phyloP scores from a whole-genome alignment of 2,113 vertebrate genomes.

The Chascanopsetta lugubris region DNA sequence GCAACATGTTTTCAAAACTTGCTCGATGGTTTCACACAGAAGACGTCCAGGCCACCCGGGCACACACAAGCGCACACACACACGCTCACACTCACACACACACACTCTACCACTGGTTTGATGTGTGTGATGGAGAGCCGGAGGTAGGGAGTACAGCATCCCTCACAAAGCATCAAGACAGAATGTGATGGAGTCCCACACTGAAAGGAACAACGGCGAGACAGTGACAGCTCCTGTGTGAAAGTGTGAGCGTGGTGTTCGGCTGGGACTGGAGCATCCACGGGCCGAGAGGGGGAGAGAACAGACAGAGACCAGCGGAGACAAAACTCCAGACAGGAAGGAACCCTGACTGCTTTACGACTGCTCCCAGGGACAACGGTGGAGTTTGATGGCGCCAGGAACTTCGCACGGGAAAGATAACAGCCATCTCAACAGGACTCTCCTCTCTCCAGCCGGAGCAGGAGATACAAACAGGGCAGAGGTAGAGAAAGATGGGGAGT shows the following conservation, averaged over 20 bases:
- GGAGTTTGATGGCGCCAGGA: conserved; percentile 53
- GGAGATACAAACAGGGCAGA: not conserved
- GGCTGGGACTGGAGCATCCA: not conserved
- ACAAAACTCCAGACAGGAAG: conserved; percentile 17
- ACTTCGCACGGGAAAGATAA: conserved; percentile 38
- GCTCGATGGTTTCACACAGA: conserved; percentile 38
- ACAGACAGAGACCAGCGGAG: conserved; percentile 13
- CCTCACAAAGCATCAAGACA: conserved; percentile 33
- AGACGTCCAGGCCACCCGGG: conserved; percentile 23
- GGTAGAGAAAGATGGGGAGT: conserved; percentile 8
- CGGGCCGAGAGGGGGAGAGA: not conserved
- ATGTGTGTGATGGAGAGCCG: conserved; percentile 18
- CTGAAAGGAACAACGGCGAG: not conserved
- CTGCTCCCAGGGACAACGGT: conserved; percentile 17
- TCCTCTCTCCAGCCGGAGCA: conserved; percentile 11
- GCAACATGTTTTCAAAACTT: conserved; percentile 46
- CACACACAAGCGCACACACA: conserved; percentile 21
- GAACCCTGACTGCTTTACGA: conserved; percentile 20
- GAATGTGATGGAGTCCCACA: conserved; percentile 41
- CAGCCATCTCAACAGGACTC: conserved; percentile 35
- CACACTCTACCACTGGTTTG: conserved; percentile 15
- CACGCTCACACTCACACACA: too few species aligned
- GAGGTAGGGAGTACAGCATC: conserved; percentile 44
- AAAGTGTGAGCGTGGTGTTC: conserved; percentile 3
- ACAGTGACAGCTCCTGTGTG: conserved; percentile 21